Base-by-base conservation (phyloP, 1,140 invertebrate genomes). In the Drosophila ercepeae region DNA sequence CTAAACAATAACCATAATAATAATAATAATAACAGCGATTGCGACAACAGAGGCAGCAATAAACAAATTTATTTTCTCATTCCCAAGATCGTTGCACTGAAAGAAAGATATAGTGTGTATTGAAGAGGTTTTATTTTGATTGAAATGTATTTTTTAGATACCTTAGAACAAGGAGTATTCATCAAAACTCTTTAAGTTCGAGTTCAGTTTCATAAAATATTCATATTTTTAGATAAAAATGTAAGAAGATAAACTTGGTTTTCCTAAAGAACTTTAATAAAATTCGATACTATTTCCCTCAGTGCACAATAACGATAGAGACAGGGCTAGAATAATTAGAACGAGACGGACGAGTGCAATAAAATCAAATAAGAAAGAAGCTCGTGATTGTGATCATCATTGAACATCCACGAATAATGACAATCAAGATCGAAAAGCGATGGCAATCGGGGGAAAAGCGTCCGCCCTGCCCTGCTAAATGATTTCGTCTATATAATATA, bases 61-160 rank as follows among this genome's bases (percentile, higher is more conserved):
- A 75, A 79, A 81, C 75, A 54, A 72, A 82, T 72, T 75, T 76
- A 49, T 57, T 77, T 57, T 77, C 57, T 69, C 73, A 70, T 50
- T 55, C 21, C 50, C 48, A 65, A 49, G 78, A 81, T 82, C 78
- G 60, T 32, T 44, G 41, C 57, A 42, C 39, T 16, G 39, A 1
- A 42, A 42, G 16, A 39, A 39, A 39, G 1, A 39, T 14, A 14
- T 14, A 1, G 4, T n/a, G 0, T 0, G n/a, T 36, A 0, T 36
- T 2, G 4, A n/a, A 14, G 13, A 14, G n/a, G 5, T 39, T 6
- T 39, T 11, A 32, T 32, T 32, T 32, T 27, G 6, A 9, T 9
- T 36, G 2, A 9, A 36, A 36, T 13, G n/a, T n/a, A n/a, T n/a
- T n/a, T n/a, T n/a, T n/a, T n/a, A n/a, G n/a, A n/a, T n/a, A n/a